Evolutionary conservation across 2,113 vertebrate species (phyloP), one percentile per base, ranked within the genome.

Genomic region (Amphiprion ocellaris): DNA sequence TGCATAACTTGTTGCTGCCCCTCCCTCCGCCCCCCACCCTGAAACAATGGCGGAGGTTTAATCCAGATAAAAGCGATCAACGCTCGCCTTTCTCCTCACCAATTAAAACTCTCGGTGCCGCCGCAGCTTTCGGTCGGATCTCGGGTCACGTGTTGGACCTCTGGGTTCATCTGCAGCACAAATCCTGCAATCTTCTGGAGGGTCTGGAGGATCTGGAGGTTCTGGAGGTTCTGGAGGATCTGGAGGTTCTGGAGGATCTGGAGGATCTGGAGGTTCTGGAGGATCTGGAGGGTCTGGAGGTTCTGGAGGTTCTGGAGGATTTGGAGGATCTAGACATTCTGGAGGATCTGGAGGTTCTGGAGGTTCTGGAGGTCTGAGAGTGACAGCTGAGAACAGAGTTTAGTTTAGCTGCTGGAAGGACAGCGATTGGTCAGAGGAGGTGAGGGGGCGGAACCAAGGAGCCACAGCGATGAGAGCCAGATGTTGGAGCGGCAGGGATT

Each of bases 1-100:
- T 98, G 96, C 97, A 98, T 98, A 97, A 97, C 96, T 97, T 96
- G 96, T 97, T 97, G 96, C 96, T 30, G 30, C 95, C 67, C 61
- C 41, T 3, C 14, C 41, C 66, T 15, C 52, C 44, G 2, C 30
- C n/a, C 60, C 64, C 64, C 78, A 41, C 74, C 68, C 94, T 96
- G 93, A 94, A 97, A 97, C 96, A 97, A 97, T 58, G 77, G 94
- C 94, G 93, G 94, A 94, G 93, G 1, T 49, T 95, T 97, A 97
- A 97, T 96, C 96, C 79, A 93, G 88, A 94, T 92, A 89, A 93
- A 94, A 93, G 91, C 82, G 77, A 85, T 91, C 47, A 90, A 64
- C 87, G 76, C 86, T 84, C 80, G 77, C 69, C 82, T 82, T 87
- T 86, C 86, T 83, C 67, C 61, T 46, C 37, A 14, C 65, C 81